Conservation (phyloP, 2,797 vertebrate genomes). For the Anabas testudineus region DNA sequence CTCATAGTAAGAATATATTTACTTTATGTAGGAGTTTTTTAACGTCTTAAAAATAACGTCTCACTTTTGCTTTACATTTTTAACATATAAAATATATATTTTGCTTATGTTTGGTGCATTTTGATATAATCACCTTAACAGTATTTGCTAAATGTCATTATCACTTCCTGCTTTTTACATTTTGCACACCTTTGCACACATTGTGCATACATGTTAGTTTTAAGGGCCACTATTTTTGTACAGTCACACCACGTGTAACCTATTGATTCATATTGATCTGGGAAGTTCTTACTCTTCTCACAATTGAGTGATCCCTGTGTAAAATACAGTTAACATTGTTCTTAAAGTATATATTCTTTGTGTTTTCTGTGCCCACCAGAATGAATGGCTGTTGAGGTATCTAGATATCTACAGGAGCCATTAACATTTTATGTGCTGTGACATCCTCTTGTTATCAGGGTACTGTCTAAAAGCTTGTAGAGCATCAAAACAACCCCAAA, state of each 20-base stretch:
- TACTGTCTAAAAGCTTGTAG: not conserved
- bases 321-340: not conserved
- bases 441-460: not conserved
- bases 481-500: not conserved
- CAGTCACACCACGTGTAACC: not conserved
- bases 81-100: no score
- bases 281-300: slow-evolving; percentile 16
- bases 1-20: no score
- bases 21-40: not conserved
- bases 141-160: not conserved
- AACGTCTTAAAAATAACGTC: no score
- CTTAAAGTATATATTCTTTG: not conserved
- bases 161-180: not conserved
- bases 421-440: not conserved
- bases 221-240: not conserved
- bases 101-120: no score
- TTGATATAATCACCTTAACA: not conserved
- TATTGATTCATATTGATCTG: slow-evolving; percentile 37
- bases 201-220: not conserved
- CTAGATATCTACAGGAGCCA: not conserved
- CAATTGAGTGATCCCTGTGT: not conserved
- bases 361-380: no score
- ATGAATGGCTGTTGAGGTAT: not conserved
- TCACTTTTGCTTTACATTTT: no score
- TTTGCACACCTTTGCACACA: not conserved